These are phyloP conservation scores for Clarias fuscus DNA, from an alignment of 2,797 vertebrate genomes.

Conservation along the genomic window DNA sequence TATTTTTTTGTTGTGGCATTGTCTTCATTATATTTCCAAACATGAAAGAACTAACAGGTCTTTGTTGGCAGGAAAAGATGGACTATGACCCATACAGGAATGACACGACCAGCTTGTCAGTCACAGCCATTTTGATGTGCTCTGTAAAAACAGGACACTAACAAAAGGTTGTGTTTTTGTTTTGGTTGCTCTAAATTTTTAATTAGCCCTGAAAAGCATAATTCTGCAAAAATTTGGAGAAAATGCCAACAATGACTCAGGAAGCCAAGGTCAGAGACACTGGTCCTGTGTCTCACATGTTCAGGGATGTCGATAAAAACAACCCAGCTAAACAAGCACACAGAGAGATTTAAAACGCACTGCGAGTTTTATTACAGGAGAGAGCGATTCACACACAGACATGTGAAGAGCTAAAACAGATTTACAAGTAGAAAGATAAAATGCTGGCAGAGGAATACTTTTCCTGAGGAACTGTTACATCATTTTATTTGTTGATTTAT, in stretches of 20 bases:
- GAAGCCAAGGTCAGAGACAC: slow-evolving; percentile 3
- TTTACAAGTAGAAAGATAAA: slow-evolving; percentile 1
- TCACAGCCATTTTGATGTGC: slow-evolving; percentile 31
- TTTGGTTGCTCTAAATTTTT: slow-evolving; percentile 25
- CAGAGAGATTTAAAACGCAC: neutral
- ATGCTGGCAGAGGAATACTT: neutral
- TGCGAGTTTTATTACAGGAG: neutral
- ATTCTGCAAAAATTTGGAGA: neutral
- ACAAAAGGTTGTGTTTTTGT: neutral
- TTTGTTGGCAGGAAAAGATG: slow-evolving; percentile 13
- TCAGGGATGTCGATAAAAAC: neutral
- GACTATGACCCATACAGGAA: slow-evolving; percentile 29
- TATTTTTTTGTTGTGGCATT: neutral
- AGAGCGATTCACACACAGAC: neutral
- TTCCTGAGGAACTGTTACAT: neutral
- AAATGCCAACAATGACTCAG: neutral
- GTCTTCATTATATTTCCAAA: slow-evolving; percentile 35
- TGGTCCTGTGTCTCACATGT: slow-evolving; percentile 1
- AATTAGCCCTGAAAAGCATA: slow-evolving; percentile 5
- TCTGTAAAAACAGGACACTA: slow-evolving; percentile 2
- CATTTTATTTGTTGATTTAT: too few species aligned
- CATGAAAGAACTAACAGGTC: slow-evolving; percentile 15
- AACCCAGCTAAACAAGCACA: neutral
- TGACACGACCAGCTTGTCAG: slow-evolving; percentile 14
- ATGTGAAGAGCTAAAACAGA: slow-evolving; percentile 10